phyloP scores from a whole-genome alignment of 2,888 invertebrate species.

The Caenorhabditis parvicauda region DNA sequence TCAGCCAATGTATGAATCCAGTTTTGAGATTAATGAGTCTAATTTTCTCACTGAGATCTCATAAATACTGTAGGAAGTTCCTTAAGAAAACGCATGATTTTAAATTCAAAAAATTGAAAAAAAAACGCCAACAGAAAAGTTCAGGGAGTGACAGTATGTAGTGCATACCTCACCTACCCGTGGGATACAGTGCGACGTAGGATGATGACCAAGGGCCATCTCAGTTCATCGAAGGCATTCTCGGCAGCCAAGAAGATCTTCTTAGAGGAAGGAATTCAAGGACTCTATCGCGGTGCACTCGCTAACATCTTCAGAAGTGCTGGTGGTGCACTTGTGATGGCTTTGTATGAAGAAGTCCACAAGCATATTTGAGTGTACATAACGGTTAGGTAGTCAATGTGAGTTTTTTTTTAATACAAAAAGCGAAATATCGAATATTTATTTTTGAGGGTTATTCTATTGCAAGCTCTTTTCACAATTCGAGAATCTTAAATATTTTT shows the following conservation, averaged over 20 bases:
- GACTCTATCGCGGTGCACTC: constrained; percentile 39
- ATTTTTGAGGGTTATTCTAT: too few relatives aligned
- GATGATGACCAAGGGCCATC: constrained; percentile 94
- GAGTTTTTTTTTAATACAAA: too few relatives aligned
- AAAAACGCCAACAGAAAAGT: constrained; percentile 1
- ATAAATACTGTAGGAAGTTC: too few relatives aligned
- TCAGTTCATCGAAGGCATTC: constrained; percentile 31
- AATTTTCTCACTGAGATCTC: too few relatives aligned
- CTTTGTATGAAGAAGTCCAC: constrained; percentile 44
- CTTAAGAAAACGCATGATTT: too few relatives aligned
- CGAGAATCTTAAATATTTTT: too few relatives aligned
- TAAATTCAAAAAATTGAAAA: too few relatives aligned
- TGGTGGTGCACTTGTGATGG: constrained; percentile 46
- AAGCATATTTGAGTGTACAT: constrained; percentile 41
- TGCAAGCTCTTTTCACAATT: too few relatives aligned
- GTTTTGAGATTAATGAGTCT: too few relatives aligned
- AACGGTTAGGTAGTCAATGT: too few relatives aligned
- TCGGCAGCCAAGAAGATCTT: constrained; percentile 33
- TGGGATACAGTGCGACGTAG: constrained; percentile 90
- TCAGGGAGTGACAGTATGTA: constrained; percentile 37
- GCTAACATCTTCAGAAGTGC: constrained; percentile 44
- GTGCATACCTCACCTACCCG: constrained; percentile 75
- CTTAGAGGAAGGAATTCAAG: constrained; percentile 34
- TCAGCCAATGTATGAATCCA: too few relatives aligned
- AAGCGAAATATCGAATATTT: too few relatives aligned